Percentiles rank a stretch among this genome's conserved stretches.
phyloP scores from a whole-genome alignment of 2,797 vertebrate species.

The Catostomus latipinnis region DNA sequence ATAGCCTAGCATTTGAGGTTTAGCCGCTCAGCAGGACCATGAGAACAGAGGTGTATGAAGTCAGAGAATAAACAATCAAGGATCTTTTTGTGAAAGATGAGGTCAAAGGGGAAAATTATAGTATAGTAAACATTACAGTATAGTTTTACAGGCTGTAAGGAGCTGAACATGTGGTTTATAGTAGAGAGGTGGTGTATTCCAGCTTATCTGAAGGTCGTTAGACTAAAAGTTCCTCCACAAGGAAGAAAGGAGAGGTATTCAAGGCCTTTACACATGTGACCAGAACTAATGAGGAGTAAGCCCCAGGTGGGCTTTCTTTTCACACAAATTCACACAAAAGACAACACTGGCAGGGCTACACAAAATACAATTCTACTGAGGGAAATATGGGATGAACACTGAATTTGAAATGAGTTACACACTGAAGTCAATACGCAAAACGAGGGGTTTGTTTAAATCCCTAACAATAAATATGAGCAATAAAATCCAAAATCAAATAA shows the following conservation, averaged over 20 bases:
- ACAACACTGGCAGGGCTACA: constrained; percentile 6
- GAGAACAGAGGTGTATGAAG: constrained; percentile 13
- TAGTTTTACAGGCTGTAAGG: constrained; percentile 5
- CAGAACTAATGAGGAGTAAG: constrained; percentile 42
- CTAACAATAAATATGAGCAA: no score
- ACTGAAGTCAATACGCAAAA: no score
- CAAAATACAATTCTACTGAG: neutral
- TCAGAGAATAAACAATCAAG: constrained; percentile 20
- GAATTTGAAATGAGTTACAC: neutral
- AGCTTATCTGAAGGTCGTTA: neutral
- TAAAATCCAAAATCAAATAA: no score
- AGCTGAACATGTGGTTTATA: neutral
- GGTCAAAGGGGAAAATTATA: neutral
- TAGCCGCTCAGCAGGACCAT: constrained; percentile 31
- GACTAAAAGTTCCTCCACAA: constrained; percentile 11
- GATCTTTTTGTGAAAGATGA: constrained; percentile 19
- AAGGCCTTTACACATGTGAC: constrained; percentile 42
- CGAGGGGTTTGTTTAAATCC: no score
- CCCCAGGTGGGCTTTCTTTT: constrained; percentile 34
- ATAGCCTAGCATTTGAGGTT: constrained; percentile 39
- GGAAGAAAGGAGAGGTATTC: constrained; percentile 40
- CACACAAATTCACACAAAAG: constrained; percentile 2
- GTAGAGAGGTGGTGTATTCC: neutral
- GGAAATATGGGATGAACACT: neutral
- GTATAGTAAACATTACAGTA: neutral